A percentile compares a stretch with the other conserved stretches of the same genome.
These are phyloP conservation scores for Hippasteria phrygiana DNA, from an alignment of 53 echinoderm and acorn worm genomes.

Conservation along the genomic window DNA sequence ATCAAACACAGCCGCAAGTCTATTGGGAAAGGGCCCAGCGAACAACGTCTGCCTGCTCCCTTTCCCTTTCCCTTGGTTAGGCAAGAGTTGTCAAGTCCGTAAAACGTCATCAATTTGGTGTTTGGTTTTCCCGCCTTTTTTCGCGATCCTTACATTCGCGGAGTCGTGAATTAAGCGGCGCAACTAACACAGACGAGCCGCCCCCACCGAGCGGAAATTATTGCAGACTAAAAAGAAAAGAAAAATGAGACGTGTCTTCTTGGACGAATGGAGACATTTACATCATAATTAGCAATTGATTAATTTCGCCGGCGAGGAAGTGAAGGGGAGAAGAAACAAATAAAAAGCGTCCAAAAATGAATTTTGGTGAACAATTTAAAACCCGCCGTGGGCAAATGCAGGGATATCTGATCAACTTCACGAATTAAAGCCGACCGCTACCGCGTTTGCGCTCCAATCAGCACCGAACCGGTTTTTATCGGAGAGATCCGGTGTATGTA, in stretches of 20 bases:
- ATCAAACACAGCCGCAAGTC: slow-evolving; percentile 40
- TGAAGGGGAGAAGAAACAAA: slow-evolving; percentile 8
- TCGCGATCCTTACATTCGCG: background rate
- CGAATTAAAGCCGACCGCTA: slow-evolving; percentile 1
- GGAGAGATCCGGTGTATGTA: background rate
- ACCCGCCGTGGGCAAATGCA: slow-evolving; percentile 24
- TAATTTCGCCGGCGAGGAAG: slow-evolving; percentile 26
- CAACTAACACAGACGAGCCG: no score
- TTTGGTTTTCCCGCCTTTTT: background rate
- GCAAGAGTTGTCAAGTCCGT: slow-evolving; percentile 22
- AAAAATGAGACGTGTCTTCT: background rate
- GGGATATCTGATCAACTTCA: slow-evolving; percentile 8
- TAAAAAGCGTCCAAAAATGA: background rate
- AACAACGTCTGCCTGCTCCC: background rate
- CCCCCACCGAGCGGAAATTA: slow-evolving; percentile 17
- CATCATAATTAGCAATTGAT: slow-evolving; percentile 63
- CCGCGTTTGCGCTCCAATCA: background rate
- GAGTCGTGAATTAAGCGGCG: no score
- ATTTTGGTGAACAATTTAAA: slow-evolving; percentile 48
- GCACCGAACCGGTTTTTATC: background rate
- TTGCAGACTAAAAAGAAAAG: slow-evolving; percentile 10
- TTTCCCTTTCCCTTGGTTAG: slow-evolving; percentile 29
- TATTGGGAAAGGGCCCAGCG: background rate
- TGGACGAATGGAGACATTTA: slow-evolving; percentile 40
- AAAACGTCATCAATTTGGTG: background rate